Base-by-base conservation (phyloP, 2,113 vertebrate genomes). In the Haemorhous mexicanus region DNA sequence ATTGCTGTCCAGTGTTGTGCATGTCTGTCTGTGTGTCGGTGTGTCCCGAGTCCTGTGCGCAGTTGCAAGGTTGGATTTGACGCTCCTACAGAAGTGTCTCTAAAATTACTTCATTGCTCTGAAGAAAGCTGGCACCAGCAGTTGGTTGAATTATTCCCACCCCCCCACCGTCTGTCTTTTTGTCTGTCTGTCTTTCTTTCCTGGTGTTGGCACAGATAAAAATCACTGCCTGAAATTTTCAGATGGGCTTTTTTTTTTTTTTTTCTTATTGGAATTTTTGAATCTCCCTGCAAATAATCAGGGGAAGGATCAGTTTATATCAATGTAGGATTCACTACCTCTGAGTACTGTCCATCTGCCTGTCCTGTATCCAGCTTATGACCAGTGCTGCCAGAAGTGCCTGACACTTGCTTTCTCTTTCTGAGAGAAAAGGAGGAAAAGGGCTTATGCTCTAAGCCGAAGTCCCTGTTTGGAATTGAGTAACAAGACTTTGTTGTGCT, bases 361-460 rank as follows among this genome's bases (percentile, higher is more conserved):
- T 50, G 75, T 94, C 46, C 83, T 49, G 39, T 80, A 87, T 72
- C 61, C 63, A 88, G 30, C 23, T 94, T 80, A 56, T 63, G 56
- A 69, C 67, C 67, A 30, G 53, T 76, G 55, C 63, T 92, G 43
- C 74, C 72, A 64, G 14, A 52, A 35, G 20, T 74, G 19, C 35
- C 47, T 70, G 62, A 67, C 23, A 23, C 27, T 83, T 95, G 49
- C 84, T 95, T 89, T 93, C 13, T 93, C 50, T 91, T 89, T 87
- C 46, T 0, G 1, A 86, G 75, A 82, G 33, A 86, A 33, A 62
- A 47, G n/a, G 84, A 90, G 58, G 56, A 67, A 77, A 62, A 33
- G 70, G 53, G 64, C 63, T 85, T 68, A 66, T 32, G 35, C 70
- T 21, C 37, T 47, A 70, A 94, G 75, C 68, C 88, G 49, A 73